Evolutionary conservation across 2,797 vertebrate genomes (phyloP), one percentile per base, ranked within the genome.

Genomic region (Mormyrus hasselquistii): DNA sequence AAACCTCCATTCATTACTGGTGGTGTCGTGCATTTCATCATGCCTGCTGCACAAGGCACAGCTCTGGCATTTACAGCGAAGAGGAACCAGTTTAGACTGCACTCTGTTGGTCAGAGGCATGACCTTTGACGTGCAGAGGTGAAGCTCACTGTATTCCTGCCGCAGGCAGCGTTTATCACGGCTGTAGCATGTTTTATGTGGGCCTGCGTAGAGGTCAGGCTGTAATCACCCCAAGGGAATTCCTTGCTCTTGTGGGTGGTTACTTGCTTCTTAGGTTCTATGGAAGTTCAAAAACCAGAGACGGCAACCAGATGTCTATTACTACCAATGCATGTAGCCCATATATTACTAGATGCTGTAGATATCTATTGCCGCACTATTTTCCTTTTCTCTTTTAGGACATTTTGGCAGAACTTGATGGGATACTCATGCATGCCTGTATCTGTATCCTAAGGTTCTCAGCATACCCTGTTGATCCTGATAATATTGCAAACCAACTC

Each of bases 41-140:
- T 76, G 73, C 8, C n/a, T 34, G 83, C 9, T 5, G 22, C 83
- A 25, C n/a, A 10, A 49, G 22, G n/a, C 44, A 52, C 2, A 38
- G 4, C 34, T 4, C 38, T 16, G 5, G 73, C 38, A 76, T 76
- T 76, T 76, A 76, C 4, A 41, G 69, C 0, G 14, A 76, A 76
- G 69, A 41, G 34, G 34, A 83, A n/a, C 38, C 79, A 50, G 44
- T 44, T 41, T 9, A 22, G 79, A 12, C 7, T 49, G 44, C 19
- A 44, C 41, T 49, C 79, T 89, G 89, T 59, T 89, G 89, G 89
- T 83, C 69, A 93, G 89, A 92, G 92, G 90, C 91, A 89, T 90
- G 89, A 90, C 90, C 91, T 92, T 22, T 82, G 90, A 92, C 92
- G 95, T 93, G 91, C 91, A 88, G 86, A 87, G 91, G 91, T 76